Conservation (phyloP, 2,113 vertebrate genomes). For the Brienomyrus longianalis region DNA sequence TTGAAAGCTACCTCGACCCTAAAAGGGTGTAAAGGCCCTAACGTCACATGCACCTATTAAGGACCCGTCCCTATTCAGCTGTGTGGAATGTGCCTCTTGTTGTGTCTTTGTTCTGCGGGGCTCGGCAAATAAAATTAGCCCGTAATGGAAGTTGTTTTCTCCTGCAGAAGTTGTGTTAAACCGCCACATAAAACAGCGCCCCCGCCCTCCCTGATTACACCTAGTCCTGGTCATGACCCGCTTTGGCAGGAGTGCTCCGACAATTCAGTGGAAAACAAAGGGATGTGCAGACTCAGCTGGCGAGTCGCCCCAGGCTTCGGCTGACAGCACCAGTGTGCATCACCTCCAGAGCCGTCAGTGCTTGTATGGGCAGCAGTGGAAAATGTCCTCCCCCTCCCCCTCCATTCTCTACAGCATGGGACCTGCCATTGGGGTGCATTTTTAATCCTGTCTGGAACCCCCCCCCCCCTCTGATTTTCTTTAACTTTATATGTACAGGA, state of each 20-base stretch:
- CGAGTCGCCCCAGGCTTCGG: constrained; percentile 43
- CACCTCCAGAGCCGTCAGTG: constrained; percentile 54
- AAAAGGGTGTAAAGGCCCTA: not conserved
- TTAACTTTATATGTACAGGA: not conserved
- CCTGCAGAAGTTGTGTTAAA: not conserved
- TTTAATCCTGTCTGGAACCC: not conserved
- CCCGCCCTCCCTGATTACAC: not conserved
- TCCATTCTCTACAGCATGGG: constrained; percentile 29
- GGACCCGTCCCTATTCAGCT: not conserved
- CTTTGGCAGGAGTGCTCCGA: constrained; percentile 29
- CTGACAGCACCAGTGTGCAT: constrained; percentile 51
- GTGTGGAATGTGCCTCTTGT: not conserved
- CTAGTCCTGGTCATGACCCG: not conserved
- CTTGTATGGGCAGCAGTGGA: constrained; percentile 43
- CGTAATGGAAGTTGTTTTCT: not conserved
- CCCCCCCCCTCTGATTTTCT: not conserved
- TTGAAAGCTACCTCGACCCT: constrained; percentile 29
- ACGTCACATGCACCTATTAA: not conserved
- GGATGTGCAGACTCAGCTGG: constrained; percentile 71
- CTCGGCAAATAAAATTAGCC: not conserved
- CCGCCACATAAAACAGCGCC: not conserved
- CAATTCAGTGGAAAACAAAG: constrained; percentile 36
- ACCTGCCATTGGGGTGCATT: not conserved
- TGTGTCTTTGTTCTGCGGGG: not conserved
- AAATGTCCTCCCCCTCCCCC: constrained; percentile 53